Evolutionary conservation across 2,113 vertebrate genomes (phyloP).

Genomic region (Zapus hudsonius): DNA sequence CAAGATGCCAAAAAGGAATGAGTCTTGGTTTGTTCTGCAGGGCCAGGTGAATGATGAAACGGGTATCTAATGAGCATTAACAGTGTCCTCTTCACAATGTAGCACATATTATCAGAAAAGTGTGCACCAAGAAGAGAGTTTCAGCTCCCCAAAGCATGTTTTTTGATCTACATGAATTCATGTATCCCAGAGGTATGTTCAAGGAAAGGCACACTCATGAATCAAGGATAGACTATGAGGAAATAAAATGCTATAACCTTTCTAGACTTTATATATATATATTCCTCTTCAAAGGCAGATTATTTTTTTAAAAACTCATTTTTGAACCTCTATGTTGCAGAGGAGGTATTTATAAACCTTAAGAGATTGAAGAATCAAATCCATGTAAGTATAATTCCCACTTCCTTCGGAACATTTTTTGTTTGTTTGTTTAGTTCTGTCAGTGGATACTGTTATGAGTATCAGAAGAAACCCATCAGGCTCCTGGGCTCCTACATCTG

Average conservation of each 20-base stretch:
- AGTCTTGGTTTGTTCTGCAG: background rate
- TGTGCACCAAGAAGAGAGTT: background rate
- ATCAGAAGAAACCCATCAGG: background rate
- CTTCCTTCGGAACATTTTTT: background rate
- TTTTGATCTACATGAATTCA: background rate
- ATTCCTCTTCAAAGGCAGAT: background rate
- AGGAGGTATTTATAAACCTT: background rate
- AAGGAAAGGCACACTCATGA: background rate
- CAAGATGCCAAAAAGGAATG: background rate
- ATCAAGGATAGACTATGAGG: background rate
- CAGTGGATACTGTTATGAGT: background rate
- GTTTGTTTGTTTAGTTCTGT: background rate
- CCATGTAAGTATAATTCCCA: background rate
- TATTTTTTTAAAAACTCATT: background rate
- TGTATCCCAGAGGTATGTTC: background rate
- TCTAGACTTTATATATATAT: background rate
- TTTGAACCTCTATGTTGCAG: background rate
- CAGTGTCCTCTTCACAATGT: background rate
- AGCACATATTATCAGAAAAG: background rate
- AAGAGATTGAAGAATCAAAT: background rate
- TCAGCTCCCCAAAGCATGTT: background rate
- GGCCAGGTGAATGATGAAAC: background rate
- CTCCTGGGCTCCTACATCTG: background rate
- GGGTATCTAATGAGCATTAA: background rate
- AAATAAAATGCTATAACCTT: conserved; percentile 14